Evolutionary conservation across 2,797 vertebrate species (phyloP), one percentile per base, ranked within the genome.

Genomic region (Sebastes kiyomatsui): DNA sequence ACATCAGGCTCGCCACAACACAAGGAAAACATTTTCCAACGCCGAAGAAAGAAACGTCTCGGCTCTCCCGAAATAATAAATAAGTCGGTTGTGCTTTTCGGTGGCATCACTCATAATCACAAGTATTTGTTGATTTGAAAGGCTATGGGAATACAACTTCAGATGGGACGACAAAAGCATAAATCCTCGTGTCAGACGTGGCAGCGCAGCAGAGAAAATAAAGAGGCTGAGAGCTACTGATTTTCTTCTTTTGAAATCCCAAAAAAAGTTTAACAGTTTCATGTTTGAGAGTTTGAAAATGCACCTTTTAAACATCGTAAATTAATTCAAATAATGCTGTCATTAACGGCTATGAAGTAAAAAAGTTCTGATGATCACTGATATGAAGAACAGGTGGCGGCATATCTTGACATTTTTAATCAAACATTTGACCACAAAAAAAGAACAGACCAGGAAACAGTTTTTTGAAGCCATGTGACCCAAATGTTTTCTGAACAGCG

Each of bases 31-130:
- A 92, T 89, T 94, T 92, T 91, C 88, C 84, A 83, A 89, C 71
- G 28, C 70, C 0, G 78, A 60, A 59, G 73, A 83, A 75, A 88
- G 88, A 89, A 90, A 91, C 1, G 80, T 78, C 81, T 81, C 62
- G 1, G 74, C 67, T 87, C 85, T 66, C 68, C 70, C 52, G 33
- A 82, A 93, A 92, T 90, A 92, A 92, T 80, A 94, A 92, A 93
- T 93, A 94, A 93, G 89, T 93, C 94, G 80, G 67, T 77, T 69
- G 86, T 70, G 82, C 83, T 91, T 91, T 90, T 90, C 18, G 23
- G 84, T 89, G 80, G 93, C 92, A 95, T 96, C 94, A 94, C 90
- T 95, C 94, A 95, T 94, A 95, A 96, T 96, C 95, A 95, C 91
- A 93, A 87, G 91, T 94, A 93, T 95, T 95, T 96, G 94, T 95